Evolutionary conservation across 1,140 invertebrate genomes (phyloP).

Genomic region (Pseudachorutes palmiensis): DNA sequence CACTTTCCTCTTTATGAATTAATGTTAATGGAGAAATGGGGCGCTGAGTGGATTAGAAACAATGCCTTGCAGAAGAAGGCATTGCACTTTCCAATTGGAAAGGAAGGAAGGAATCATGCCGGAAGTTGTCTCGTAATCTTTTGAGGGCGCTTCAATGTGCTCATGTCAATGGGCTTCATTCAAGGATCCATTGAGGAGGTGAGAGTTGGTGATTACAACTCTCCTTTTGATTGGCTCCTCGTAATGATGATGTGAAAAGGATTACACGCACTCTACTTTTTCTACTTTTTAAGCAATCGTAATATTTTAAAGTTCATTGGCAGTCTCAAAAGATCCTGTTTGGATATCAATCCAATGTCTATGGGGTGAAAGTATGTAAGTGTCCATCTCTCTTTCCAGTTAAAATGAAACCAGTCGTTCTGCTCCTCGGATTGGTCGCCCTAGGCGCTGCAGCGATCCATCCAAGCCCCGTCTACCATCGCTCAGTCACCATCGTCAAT

Average conservation of each 20-base stretch:
- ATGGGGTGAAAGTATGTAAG: too few species aligned
- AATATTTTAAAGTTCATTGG: too few species aligned
- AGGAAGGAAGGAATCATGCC: not conserved
- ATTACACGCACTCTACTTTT: too few species aligned
- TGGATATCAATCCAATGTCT: too few species aligned
- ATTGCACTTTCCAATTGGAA: not conserved
- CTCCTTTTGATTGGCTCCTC: not conserved
- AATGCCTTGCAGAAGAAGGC: too few species aligned
- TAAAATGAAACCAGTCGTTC: not conserved
- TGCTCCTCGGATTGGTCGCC: not conserved
- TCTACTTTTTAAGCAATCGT: not conserved
- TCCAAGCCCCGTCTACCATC: constrained; percentile 6
- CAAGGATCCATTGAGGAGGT: not conserved
- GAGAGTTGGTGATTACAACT: not conserved
- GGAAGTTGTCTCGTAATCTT: not conserved
- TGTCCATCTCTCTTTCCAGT: too few species aligned
- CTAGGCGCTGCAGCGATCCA: constrained; percentile 10
- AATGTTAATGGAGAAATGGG: not conserved
- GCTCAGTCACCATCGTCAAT: not conserved
- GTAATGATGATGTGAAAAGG: not conserved
- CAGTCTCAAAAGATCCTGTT: too few species aligned
- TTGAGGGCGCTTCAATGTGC: too few species aligned
- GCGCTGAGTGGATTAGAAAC: not conserved
- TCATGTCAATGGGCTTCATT: not conserved
- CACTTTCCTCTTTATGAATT: not conserved